phyloP scores from a whole-genome alignment of 2,797 vertebrate species.

The Gymnothorax reevesii region DNA sequence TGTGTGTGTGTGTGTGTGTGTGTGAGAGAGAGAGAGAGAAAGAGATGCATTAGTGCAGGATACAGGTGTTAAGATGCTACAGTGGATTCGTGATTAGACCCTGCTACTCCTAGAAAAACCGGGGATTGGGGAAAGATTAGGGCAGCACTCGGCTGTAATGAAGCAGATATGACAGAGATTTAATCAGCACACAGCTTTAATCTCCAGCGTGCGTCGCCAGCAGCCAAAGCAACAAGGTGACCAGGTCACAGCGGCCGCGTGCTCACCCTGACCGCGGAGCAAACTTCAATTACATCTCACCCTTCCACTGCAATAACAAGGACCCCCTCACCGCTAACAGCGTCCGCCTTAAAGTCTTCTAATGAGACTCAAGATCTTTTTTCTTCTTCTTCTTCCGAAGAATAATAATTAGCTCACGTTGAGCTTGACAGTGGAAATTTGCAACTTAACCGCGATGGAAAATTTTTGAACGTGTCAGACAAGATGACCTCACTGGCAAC shows the following conservation, averaged over 20 bases:
- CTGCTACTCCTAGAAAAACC: not conserved
- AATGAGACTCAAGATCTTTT: no score
- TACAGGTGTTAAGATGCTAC: not conserved
- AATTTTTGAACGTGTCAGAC: no score
- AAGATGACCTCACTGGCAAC: no score
- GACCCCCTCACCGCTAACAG: not conserved
- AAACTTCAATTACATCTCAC: slow-evolving; percentile 13
- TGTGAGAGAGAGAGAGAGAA: not conserved
- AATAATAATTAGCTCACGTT: no score
- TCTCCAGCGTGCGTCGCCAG: slow-evolving; percentile 19
- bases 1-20: not conserved
- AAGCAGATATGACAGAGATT: slow-evolving; percentile 35
- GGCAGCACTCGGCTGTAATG: slow-evolving; percentile 27
- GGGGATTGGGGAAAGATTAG: slow-evolving; percentile 24
- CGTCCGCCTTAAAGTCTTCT: no score
- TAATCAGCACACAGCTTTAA: slow-evolving; percentile 29
- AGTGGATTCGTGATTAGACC: slow-evolving; percentile 29
- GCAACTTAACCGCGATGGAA: no score
- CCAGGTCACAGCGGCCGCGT: slow-evolving; percentile 17
- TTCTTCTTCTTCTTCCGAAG: no score
- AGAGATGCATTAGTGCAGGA: no score
- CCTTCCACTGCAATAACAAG: not conserved
- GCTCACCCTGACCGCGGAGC: not conserved
- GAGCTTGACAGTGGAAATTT: no score
- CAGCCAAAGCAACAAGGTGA: slow-evolving; percentile 32